phyloP scores from a whole-genome alignment of 2,113 vertebrate species.

The Zosterops hypoxanthus region DNA sequence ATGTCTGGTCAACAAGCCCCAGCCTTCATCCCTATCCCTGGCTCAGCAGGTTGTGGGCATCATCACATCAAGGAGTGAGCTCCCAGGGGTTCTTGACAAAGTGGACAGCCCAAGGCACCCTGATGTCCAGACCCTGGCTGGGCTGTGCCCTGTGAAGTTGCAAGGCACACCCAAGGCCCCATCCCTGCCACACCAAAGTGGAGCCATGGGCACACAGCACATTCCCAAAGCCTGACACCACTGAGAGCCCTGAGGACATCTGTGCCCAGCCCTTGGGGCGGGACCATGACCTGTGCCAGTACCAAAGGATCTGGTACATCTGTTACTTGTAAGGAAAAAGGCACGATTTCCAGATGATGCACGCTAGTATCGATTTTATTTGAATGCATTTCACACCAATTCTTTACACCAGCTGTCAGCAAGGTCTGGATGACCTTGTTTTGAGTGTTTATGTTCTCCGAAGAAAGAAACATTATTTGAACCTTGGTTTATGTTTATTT shows the following conservation, averaged over 20 bases:
- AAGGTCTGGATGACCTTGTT: slow-evolving; percentile 27
- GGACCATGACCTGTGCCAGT: background rate
- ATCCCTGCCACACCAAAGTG: background rate
- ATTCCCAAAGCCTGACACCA: background rate
- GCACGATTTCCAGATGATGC: background rate
- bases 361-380: background rate
- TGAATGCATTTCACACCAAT: slow-evolving; percentile 16
- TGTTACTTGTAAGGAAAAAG: background rate
- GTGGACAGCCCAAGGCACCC: background rate
- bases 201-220: background rate
- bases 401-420: slow-evolving; percentile 24
- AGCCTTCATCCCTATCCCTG: background rate
- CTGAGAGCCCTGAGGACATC: background rate
- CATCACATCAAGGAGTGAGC: background rate
- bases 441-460: background rate
- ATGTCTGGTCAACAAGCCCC: background rate
- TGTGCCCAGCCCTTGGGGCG: background rate
- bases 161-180: background rate
- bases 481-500: slow-evolving; percentile 28
- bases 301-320: background rate
- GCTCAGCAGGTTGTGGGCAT: background rate
- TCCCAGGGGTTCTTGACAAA: background rate
- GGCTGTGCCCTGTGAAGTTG: background rate
- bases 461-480: slow-evolving; percentile 38
- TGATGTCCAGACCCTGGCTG: background rate